Percentiles rank a stretch among this genome's conserved stretches.
These are phyloP conservation scores for Gastrophryne carolinensis DNA, from an alignment of 2,797 vertebrate genomes.

Conservation along the genomic window DNA sequence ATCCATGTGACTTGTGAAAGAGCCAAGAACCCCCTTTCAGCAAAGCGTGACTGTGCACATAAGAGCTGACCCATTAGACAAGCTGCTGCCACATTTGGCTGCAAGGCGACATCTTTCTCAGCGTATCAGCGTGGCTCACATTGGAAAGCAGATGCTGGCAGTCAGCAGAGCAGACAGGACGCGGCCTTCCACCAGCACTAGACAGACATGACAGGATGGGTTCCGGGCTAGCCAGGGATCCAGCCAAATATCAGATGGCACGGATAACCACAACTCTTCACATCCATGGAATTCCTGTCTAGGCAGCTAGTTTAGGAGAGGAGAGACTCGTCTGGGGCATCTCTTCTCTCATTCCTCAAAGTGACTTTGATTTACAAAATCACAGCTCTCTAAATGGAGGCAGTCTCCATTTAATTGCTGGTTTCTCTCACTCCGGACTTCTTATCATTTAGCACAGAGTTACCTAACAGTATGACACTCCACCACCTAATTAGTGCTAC, in stretches of 20 bases:
- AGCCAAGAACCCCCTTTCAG: slow-evolving; percentile 21
- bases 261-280: slow-evolving; percentile 18
- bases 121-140: slow-evolving; percentile 33
- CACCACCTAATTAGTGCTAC: not conserved
- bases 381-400: not conserved
- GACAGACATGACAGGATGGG: slow-evolving; percentile 43
- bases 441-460: slow-evolving; percentile 12
- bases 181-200: slow-evolving; percentile 35
- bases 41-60: slow-evolving; percentile 30
- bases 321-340: not conserved
- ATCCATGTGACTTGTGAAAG: slow-evolving; percentile 1
- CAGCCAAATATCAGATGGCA: slow-evolving; percentile 36
- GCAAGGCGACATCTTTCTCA: slow-evolving; percentile 41
- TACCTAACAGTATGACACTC: not conserved
- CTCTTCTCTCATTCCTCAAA: not conserved
- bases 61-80: slow-evolving; percentile 29
- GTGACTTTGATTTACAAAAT: not conserved
- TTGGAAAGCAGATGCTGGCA: slow-evolving; percentile 38
- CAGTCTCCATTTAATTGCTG: slow-evolving; percentile 31
- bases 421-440: not conserved
- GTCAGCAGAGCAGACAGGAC: slow-evolving; percentile 33
- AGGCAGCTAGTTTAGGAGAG: not conserved
- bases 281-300: not conserved
- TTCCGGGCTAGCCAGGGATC: slow-evolving; percentile 21
- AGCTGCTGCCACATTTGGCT: slow-evolving; percentile 39